A percentile compares a stretch with the other conserved stretches of the same genome.
Conservation (phyloP, 2,888 invertebrate species). For the Ceramica pisi region DNA sequence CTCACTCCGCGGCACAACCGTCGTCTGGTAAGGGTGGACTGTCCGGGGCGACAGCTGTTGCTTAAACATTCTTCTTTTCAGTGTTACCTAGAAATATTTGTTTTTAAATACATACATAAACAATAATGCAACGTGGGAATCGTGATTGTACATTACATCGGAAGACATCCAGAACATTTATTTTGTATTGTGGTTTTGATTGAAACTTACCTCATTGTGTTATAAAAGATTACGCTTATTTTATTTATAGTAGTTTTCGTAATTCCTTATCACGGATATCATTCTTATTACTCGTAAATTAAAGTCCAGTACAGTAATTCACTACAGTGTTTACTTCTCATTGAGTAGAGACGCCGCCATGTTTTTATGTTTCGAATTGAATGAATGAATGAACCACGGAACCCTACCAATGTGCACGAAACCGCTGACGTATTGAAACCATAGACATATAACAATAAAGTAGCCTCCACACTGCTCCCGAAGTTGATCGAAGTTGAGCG, state of each 20-base stretch:
- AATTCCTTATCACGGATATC: background rate
- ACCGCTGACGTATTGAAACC: too few species aligned
- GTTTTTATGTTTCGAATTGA: slow-evolving; percentile 44
- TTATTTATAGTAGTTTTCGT: slow-evolving; percentile 3
- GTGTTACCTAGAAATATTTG: slow-evolving; percentile 68
- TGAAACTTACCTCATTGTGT: slow-evolving; percentile 54
- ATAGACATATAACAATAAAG: too few species aligned
- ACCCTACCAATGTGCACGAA: too few species aligned
- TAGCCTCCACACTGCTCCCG: too few species aligned
- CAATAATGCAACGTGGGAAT: slow-evolving; percentile 57
- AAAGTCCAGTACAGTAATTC: background rate
- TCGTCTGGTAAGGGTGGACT: slow-evolving; percentile 89
- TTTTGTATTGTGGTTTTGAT: background rate
- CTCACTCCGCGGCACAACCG: slow-evolving; percentile 86
- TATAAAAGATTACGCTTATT: slow-evolving; percentile 3
- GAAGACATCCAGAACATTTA: slow-evolving; percentile 8
- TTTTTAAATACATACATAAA: slow-evolving; percentile 44
- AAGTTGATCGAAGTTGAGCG: too few species aligned
- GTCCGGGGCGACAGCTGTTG: slow-evolving; percentile 87
- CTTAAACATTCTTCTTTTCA: slow-evolving; percentile 83
- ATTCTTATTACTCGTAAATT: slow-evolving; percentile 9
- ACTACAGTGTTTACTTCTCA: slow-evolving; percentile 37
- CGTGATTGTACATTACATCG: background rate
- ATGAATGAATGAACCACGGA: slow-evolving; percentile 8
- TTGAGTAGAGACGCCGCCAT: slow-evolving; percentile 40